These are phyloP conservation scores for Artemia sinica DNA, from an alignment of 2,888 invertebrate genomes.

Conservation along the genomic window DNA sequence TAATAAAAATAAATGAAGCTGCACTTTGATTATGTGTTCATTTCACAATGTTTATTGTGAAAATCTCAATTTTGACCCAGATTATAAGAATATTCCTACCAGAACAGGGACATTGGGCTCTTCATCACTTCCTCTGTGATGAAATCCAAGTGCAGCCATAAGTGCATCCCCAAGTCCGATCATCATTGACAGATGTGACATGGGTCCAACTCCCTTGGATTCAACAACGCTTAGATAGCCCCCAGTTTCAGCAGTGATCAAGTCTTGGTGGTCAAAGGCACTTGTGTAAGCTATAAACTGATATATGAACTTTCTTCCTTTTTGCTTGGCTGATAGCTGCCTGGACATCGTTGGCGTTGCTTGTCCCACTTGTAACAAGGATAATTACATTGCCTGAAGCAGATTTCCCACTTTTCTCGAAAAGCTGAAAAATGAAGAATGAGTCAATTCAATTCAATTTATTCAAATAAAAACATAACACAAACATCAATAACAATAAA, in stretches of 20 bases:
- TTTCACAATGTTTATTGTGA: too few species aligned
- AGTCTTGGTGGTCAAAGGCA: conserved; percentile 16
- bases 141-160: conserved; percentile 17
- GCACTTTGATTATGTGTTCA: too few species aligned
- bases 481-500: too few species aligned
- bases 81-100: background rate
- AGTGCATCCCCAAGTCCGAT: conserved; percentile 22
- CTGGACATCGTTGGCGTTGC: conserved; percentile 32
- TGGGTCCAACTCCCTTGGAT: conserved; percentile 27
- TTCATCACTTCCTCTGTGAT: conserved; percentile 8
- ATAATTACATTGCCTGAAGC: conserved; percentile 39
- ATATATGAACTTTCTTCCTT: conserved; percentile 35
- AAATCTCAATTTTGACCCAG: too few species aligned
- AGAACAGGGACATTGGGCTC: background rate
- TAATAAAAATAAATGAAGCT: too few species aligned
- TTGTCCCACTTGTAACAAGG: conserved; percentile 40
- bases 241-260: conserved; percentile 17
- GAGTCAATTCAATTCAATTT: background rate
- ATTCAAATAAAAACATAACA: too few species aligned
- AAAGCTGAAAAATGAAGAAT: conserved; percentile 35
- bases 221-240: conserved; percentile 23
- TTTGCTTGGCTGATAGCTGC: conserved; percentile 34
- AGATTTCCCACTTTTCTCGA: conserved; percentile 30
- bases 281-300: conserved; percentile 40
- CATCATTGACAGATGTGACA: conserved; percentile 26